Base-by-base conservation (phyloP, 2,888 invertebrate species). In the Cryptocephalus primarius region DNA sequence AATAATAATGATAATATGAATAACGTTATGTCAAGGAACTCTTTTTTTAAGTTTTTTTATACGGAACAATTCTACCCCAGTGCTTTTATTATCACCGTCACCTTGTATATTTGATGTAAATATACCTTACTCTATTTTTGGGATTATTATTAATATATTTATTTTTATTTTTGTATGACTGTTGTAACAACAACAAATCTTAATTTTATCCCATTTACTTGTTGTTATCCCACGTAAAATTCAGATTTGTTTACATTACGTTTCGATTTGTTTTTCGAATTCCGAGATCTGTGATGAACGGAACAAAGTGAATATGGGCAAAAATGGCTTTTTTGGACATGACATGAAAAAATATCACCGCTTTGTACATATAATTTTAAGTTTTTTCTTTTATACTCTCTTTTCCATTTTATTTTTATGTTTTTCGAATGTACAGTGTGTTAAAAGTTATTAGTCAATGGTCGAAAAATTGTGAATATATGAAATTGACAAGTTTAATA, bases 371-470 rank as follows among this genome's bases (percentile, higher is more conserved):
- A 66, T 60, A 61, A 62, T 64, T 66, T 62, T 67, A 66, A 67
- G 66, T 67, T 66, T 61, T 67, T 66, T 22, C 22, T 22, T 22
- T 22, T 22, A 22, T 22, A 22, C 22, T 22, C 22, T 22, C 22
- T 22, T 22, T 22, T 22, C 22, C 22, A 22, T 22, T 22, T 22
- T 22, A 22, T 22, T 22, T 22, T 22, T 22, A 22, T 22, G 2
- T 22, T 61, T 68, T 69, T 65, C 47, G 64, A 67, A 66, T 70
- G 70, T 70, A 69, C 68, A 70, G 68, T 67, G 68, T 69, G 70
- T 69, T 67, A 66, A 22, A 61, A 65, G 58, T 62, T 60, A 63
- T 66, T 69, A 70, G 69, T 69, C 64, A 68, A 66, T 69, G 69
- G 68, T 65, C 65, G 67, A 68, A 66, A 66, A 63, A 47, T 51